Base-by-base conservation (phyloP, 1,140 invertebrate genomes). In the Dendrolimus kikuchii region DNA sequence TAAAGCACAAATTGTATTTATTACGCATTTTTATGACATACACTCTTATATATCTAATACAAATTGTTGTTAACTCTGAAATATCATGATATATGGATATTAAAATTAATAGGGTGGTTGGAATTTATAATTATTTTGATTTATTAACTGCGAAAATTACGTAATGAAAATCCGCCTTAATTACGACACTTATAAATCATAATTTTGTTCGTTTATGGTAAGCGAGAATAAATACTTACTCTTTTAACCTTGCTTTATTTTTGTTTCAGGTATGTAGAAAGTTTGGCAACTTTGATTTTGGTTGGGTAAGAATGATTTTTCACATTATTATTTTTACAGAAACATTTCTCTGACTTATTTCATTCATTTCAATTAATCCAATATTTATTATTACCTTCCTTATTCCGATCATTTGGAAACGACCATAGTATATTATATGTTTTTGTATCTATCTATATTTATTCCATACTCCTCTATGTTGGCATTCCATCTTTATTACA, bases 1-100 rank as follows among this genome's bases (percentile, higher is more conserved):
- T 76, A 77, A 65, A 68, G 67, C 68, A 74, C 71, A 73, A 80
- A 77, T 81, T 75, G 59, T 77, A 81, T 84, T 86, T 81, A 82
- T 82, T 73, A 69, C 71, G 66, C 68, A 71, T 68, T 72, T 70
- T 79, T 69, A 68, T 60, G 64, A 56, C 60, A 61, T 57, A 71
- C 55, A 23, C 23, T 23, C 57, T 75, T 69, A 68, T 65, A 64
- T 75, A 74, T 80, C 71, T 72, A 58, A 38, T 39, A 60, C 62
- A 81, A 84, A 81, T 81, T 81, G 70, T 64, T 73, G 72, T 69
- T 70, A 78, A 80, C 67, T 66, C 59, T 39, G 54, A 57, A 63
- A 63, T 73, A 80, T 77, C 75, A 75, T 77, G 78, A 81, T 77
- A 59, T 71, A 79, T 69, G 71, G 49, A 60, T 54, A 73, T 73